Percentiles rank a stretch among this genome's conserved stretches.
These are phyloP conservation scores for Vandiemenella viatica DNA, from an alignment of 2,888 invertebrate genomes.

Conservation along the genomic window DNA sequence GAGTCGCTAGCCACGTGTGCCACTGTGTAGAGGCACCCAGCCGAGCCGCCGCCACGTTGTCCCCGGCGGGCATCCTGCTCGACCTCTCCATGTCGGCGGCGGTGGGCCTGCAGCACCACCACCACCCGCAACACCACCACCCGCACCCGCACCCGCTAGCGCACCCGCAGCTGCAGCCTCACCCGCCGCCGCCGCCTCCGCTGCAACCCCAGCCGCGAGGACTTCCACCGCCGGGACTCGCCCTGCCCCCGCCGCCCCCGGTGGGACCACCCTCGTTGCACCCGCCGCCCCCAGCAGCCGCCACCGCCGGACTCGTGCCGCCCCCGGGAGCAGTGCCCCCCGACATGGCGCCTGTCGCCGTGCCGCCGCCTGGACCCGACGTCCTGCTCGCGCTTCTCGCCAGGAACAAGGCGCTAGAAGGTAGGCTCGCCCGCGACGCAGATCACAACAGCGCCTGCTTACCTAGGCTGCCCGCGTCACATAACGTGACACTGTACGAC, in stretches of 20 bases:
- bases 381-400: slow-evolving; percentile 70
- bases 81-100: slow-evolving; percentile 32
- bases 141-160: slow-evolving; percentile 20
- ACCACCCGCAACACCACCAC: slow-evolving; percentile 19
- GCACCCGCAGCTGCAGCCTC: slow-evolving; percentile 19
- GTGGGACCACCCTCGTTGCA: slow-evolving; percentile 18
- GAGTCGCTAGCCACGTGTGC: not conserved
- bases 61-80: slow-evolving; percentile 30
- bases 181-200: slow-evolving; percentile 19
- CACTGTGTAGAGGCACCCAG: slow-evolving; percentile 8
- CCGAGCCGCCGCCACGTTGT: slow-evolving; percentile 20
- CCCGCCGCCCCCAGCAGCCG: too few relatives aligned
- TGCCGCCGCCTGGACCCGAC: slow-evolving; percentile 53
- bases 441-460: too few relatives aligned
- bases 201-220: slow-evolving; percentile 12
- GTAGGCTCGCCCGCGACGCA: too few relatives aligned
- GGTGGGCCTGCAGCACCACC: slow-evolving; percentile 20
- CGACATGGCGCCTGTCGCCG: slow-evolving; percentile 8
- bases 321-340: slow-evolving; percentile 22
- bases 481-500: too few relatives aligned
- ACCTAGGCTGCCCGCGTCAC: too few relatives aligned
- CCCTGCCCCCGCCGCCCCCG: slow-evolving; percentile 14
- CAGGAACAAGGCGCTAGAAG: slow-evolving; percentile 78
- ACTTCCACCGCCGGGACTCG: too few relatives aligned
- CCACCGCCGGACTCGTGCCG: slow-evolving; percentile 20